These are phyloP conservation scores for Heliconius hermathena DNA, from an alignment of 1,140 invertebrate species.

Conservation along the genomic window DNA sequence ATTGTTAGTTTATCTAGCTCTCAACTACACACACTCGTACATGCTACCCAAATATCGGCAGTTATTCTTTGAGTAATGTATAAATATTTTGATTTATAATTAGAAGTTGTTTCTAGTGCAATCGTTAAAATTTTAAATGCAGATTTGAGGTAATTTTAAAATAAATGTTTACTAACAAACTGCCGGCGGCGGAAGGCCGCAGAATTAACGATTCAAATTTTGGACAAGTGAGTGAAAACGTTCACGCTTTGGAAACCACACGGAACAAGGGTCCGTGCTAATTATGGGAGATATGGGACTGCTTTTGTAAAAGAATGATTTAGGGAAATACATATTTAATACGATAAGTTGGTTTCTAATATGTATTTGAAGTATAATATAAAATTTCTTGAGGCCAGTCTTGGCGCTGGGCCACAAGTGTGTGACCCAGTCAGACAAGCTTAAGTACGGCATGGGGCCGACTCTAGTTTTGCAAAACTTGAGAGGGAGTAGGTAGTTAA, in stretches of 20 bases:
- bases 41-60: neutral
- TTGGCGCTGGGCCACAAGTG: no score
- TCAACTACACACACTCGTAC: no score
- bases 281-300: neutral
- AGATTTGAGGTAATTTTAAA: neutral
- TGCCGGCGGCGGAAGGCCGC: neutral
- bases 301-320: neutral
- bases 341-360: no score
- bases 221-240: conserved; percentile 17
- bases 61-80: neutral
- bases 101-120: neutral
- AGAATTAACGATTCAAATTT: conserved; percentile 5
- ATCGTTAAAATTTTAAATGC: conserved; percentile 11
- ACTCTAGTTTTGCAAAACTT: no score
- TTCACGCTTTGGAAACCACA: conserved; percentile 14
- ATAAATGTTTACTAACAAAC: conserved; percentile 1
- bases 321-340: neutral
- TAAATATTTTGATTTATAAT: conserved; percentile 8
- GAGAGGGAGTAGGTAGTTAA: no score
- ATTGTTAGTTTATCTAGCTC: no score
- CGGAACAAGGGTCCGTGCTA: neutral
- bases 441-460: no score
- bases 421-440: no score
- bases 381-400: no score
- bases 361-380: no score